Percentiles rank a stretch among this genome's conserved stretches.
These are phyloP conservation scores for Epiblema foenella DNA, from an alignment of 2,888 invertebrate species.

Conservation along the genomic window DNA sequence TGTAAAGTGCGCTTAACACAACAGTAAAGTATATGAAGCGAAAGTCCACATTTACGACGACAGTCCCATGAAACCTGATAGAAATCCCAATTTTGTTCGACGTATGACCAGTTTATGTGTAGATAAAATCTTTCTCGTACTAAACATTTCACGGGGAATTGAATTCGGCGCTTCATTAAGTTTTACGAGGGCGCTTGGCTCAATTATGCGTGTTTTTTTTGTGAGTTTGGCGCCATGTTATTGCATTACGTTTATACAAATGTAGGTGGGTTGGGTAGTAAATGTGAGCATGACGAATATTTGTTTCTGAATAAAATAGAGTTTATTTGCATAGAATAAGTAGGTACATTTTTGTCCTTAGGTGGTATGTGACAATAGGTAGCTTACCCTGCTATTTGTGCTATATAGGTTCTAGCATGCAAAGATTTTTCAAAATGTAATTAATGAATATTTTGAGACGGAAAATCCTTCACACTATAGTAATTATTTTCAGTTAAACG, in stretches of 20 bases:
- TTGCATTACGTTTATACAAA: neutral
- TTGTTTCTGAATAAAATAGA: too few species aligned
- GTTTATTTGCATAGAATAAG: too few species aligned
- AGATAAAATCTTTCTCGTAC: conserved; percentile 48
- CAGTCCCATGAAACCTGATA: conserved; percentile 54
- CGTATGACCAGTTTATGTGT: conserved; percentile 55
- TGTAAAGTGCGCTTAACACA: conserved; percentile 17
- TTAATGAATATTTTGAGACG: too few species aligned
- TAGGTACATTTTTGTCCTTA: too few species aligned
- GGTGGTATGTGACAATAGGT: too few species aligned
- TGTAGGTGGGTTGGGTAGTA: too few species aligned
- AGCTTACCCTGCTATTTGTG: too few species aligned
- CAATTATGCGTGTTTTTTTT: conserved; percentile 16
- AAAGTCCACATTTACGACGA: conserved; percentile 56
- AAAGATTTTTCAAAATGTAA: too few species aligned
- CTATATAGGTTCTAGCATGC: too few species aligned
- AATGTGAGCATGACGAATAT: too few species aligned
- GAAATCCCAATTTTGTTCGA: conserved; percentile 58
- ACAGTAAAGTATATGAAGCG: conserved; percentile 56
- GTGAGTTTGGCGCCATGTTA: conserved; percentile 50
- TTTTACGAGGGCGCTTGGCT: conserved; percentile 30
- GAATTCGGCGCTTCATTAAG: conserved; percentile 29
- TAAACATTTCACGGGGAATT: conserved; percentile 29
- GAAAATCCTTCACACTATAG: too few species aligned
- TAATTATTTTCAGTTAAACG: too few species aligned